These are phyloP conservation scores for Platycheirus albimanus DNA, from an alignment of 2,888 invertebrate genomes.

Conservation along the genomic window DNA sequence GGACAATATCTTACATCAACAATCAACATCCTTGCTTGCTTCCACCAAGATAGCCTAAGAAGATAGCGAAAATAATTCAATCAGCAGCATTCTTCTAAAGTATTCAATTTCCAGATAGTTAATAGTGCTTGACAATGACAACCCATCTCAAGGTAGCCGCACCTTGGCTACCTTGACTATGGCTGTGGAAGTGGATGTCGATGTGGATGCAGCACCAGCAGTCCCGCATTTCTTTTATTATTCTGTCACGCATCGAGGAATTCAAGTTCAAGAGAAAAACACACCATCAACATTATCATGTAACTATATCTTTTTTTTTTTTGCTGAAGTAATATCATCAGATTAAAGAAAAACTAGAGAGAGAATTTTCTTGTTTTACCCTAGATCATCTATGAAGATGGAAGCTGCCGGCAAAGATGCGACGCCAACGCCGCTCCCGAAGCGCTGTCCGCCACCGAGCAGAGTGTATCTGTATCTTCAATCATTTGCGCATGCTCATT, in stretches of 20 bases:
- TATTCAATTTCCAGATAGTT: conserved; percentile 48
- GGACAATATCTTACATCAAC: background rate
- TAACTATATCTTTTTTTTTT: conserved; percentile 8
- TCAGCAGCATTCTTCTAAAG: conserved; percentile 26
- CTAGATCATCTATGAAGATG: background rate
- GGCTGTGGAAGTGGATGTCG: no score
- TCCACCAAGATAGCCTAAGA: conserved; percentile 2
- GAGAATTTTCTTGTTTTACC: conserved; percentile 16
- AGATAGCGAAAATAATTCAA: conserved; percentile 21
- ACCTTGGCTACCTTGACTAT: no score
- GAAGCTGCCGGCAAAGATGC: no score
- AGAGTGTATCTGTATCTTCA: conserved; percentile 5
- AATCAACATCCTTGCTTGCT: conserved; percentile 8
- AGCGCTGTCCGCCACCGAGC: no score
- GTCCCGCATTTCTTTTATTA: background rate
- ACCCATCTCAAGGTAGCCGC: conserved; percentile 26
- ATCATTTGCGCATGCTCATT: conserved; percentile 39
- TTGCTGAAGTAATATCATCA: background rate
- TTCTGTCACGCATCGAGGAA: conserved; percentile 52
- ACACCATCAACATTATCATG: background rate
- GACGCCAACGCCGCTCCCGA: no score
- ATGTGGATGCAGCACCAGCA: background rate
- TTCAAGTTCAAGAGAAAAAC: conserved; percentile 56
- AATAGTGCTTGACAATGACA: conserved; percentile 30
- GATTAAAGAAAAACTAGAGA: conserved; percentile 3